phyloP scores from a whole-genome alignment of 2,113 vertebrate species.

The Corythornis cristatus region DNA sequence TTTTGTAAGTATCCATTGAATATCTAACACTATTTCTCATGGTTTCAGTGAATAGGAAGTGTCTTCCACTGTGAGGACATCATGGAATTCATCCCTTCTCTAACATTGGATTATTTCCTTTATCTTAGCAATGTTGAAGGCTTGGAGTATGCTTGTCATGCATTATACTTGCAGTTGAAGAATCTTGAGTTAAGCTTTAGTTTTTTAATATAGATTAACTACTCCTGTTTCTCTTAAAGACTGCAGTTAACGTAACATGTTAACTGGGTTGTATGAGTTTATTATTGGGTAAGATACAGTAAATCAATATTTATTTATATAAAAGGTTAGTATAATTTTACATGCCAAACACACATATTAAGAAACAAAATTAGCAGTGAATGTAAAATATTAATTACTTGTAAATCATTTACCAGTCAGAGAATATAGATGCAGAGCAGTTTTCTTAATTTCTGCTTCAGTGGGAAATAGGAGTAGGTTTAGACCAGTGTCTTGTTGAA shows the following conservation, averaged over 20 bases:
- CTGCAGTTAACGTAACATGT: background rate
- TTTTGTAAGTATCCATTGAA: background rate
- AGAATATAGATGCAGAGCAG: background rate
- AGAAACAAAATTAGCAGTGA: background rate
- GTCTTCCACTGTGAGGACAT: background rate
- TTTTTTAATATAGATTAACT: background rate
- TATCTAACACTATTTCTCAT: background rate
- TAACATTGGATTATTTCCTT: background rate
- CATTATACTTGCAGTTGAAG: background rate
- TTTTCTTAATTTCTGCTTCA: background rate
- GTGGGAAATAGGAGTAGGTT: background rate
- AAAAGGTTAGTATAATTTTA: background rate
- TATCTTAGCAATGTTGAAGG: background rate
- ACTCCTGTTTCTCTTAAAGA: background rate
- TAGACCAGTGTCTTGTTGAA: background rate
- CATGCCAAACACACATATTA: background rate
- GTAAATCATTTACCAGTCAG: background rate
- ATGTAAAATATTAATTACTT: background rate
- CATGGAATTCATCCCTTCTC: background rate
- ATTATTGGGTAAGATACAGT: background rate
- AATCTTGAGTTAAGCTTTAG: background rate
- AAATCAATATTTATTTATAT: background rate
- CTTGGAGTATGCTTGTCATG: background rate
- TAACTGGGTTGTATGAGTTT: background rate
- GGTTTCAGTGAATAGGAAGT: background rate